Evolutionary conservation across 2,888 invertebrate species (phyloP).

Genomic region (Calliopum simillimum): DNA sequence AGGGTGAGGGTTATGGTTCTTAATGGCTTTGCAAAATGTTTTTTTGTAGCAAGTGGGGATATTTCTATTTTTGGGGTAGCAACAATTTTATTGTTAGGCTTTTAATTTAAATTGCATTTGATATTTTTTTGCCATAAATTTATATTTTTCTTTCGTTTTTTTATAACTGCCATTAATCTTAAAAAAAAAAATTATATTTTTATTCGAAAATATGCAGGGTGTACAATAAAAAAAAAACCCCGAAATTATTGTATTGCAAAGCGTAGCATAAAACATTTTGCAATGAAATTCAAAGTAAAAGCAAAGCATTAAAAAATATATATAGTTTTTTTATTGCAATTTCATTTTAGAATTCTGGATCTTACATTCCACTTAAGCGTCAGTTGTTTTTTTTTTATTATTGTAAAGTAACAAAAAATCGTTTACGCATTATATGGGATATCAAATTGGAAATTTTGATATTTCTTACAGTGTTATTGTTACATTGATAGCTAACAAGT

Average conservation of each 20-base stretch:
- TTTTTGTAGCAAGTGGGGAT: constrained; percentile 46
- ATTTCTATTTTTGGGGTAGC: neutral
- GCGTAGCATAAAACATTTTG: constrained; percentile 4
- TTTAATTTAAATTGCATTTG: constrained; percentile 62
- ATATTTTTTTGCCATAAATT: constrained; percentile 25
- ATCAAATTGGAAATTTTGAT: constrained; percentile 40
- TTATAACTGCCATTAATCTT: constrained; percentile 47
- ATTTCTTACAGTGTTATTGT: no score
- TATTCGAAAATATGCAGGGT: neutral
- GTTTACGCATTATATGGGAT: constrained; percentile 4
- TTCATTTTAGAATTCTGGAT: constrained; percentile 23
- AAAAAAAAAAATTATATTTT: constrained; percentile 7
- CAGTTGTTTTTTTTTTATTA: constrained; percentile 9
- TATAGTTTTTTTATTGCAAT: constrained; percentile 37
- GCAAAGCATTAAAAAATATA: constrained; percentile 47
- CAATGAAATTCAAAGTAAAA: constrained; percentile 52
- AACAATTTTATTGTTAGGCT: constrained; percentile 58
- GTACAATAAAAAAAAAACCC: neutral
- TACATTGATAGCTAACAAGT: no score
- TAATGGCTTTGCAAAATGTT: constrained; percentile 54
- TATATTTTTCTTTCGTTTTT: constrained; percentile 37
- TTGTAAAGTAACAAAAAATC: constrained; percentile 3
- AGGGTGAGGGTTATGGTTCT: constrained; percentile 19
- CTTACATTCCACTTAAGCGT: constrained; percentile 21
- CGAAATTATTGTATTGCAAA: no score